Conservation (phyloP, 2,797 vertebrate species). For the Heteromormyrus szaboi region DNA sequence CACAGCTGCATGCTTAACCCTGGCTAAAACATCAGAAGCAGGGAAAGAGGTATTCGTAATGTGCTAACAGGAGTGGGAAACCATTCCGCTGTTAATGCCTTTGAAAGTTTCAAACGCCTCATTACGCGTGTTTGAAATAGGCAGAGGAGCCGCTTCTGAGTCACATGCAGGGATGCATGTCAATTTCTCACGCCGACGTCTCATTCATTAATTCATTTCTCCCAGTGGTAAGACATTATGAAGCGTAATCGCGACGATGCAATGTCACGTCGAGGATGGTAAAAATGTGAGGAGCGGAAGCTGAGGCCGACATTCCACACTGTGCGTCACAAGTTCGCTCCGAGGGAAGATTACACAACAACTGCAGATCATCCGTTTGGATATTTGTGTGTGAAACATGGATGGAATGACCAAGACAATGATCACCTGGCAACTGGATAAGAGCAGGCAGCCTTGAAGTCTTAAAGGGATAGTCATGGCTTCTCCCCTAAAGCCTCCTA, state of each 20-base stretch:
- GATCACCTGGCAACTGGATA: neutral
- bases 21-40: neutral
- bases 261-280: constrained; percentile 54
- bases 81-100: constrained; percentile 60
- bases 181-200: constrained; percentile 45
- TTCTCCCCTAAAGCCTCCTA: neutral
- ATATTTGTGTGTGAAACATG: neutral
- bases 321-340: constrained; percentile 22
- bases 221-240: constrained; percentile 37
- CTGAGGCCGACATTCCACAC: constrained; percentile 35
- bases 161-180: constrained; percentile 53
- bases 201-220: constrained; percentile 33
- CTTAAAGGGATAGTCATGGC: neutral
- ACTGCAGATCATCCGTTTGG: neutral
- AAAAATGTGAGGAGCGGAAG: constrained; percentile 24
- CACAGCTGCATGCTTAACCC: neutral
- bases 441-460: neutral
- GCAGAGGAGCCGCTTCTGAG: constrained; percentile 44
- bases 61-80: constrained; percentile 49
- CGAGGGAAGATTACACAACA: neutral
- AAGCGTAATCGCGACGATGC: constrained; percentile 52
- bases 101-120: constrained; percentile 66
- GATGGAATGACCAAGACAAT: neutral
- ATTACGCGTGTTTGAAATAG: constrained; percentile 59
- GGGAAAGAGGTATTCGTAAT: constrained; percentile 41